These are phyloP conservation scores for Pipistrellus pipistrellus DNA, from an alignment of 2,797 vertebrate species.

Conservation along the genomic window DNA sequence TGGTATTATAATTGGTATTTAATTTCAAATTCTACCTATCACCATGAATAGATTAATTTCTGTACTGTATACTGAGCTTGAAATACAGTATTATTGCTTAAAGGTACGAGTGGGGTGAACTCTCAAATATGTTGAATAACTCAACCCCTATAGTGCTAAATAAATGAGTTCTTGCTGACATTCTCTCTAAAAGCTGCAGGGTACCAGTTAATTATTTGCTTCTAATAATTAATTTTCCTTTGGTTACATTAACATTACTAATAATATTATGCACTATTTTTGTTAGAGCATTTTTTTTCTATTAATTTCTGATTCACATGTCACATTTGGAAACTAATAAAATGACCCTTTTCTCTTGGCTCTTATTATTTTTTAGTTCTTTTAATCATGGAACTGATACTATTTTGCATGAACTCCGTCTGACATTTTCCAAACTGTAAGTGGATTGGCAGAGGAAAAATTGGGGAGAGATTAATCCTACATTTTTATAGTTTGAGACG, in stretches of 20 bases:
- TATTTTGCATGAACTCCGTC: background rate
- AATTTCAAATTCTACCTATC: background rate
- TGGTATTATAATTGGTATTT: constrained; percentile 15
- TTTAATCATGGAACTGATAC: constrained; percentile 20
- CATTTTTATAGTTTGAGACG: constrained; percentile 15
- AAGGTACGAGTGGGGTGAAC: constrained; percentile 19
- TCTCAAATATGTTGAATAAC: constrained; percentile 38
- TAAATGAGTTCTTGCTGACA: constrained; percentile 61
- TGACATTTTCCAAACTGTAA: constrained; percentile 31
- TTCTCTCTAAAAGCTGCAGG: constrained; percentile 57
- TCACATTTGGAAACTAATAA: constrained; percentile 61
- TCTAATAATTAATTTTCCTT: constrained; percentile 66
- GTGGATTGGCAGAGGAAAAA: background rate
- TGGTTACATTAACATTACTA: constrained; percentile 54
- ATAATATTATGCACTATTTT: constrained; percentile 46
- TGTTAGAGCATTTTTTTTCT: constrained; percentile 68
- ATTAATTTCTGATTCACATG: constrained; percentile 67
- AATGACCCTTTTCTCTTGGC: constrained; percentile 10
- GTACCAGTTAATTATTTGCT: background rate
- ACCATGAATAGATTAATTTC: constrained; percentile 26
- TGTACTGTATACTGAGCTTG: background rate
- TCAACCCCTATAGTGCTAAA: background rate
- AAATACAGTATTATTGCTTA: constrained; percentile 60
- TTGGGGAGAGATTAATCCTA: background rate
- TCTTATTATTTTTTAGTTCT: background rate